A percentile compares a stretch with the other conserved stretches of the same genome.
Evolutionary conservation across 2,113 vertebrate genomes (phyloP).

Genomic region (Camelus bactrianus): DNA sequence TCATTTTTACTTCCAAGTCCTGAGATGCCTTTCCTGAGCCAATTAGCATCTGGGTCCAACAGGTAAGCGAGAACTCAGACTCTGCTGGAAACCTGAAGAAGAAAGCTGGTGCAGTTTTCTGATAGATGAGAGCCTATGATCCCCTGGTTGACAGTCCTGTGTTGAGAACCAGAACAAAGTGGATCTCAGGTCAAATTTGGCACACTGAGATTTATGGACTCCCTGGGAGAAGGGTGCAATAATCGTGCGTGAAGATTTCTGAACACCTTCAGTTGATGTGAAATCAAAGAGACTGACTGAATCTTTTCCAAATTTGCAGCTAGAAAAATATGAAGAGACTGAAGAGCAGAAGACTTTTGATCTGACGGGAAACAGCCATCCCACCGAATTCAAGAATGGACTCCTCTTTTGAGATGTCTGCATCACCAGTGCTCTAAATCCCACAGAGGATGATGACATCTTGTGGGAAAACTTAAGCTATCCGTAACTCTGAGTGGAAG

Average conservation of each 20-base stretch:
- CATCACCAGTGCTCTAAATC: not conserved
- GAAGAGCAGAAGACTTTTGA: not conserved
- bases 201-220: not conserved
- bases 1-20: not conserved
- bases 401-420: not conserved
- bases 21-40: not conserved
- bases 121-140: not conserved
- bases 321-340: not conserved
- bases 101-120: not conserved
- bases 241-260: not conserved
- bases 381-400: not conserved
- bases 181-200: not conserved
- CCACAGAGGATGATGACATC: not conserved
- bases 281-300: not conserved
- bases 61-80: not conserved
- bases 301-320: not conserved
- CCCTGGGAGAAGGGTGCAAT: not conserved
- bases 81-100: not conserved
- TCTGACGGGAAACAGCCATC: not conserved
- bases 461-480: not conserved
- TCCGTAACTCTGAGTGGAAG: not conserved
- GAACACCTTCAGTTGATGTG: not conserved
- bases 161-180: not conserved
- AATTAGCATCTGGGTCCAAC: accelerated
- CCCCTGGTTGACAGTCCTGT: not conserved